Evolutionary conservation across 2,888 invertebrate species (phyloP).

Genomic region (Gryllus longicercus): DNA sequence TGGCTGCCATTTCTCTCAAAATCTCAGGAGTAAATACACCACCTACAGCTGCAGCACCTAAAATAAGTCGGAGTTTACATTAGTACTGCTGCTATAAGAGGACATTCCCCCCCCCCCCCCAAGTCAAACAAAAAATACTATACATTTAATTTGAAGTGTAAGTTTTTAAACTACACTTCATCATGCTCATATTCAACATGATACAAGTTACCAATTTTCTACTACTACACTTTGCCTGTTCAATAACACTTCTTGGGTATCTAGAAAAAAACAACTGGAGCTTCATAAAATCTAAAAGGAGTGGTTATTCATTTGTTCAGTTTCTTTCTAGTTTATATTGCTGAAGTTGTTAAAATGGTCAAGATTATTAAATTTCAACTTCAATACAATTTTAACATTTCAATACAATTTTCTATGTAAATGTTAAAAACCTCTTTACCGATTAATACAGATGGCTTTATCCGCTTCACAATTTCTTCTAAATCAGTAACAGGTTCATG

Average conservation of each 20-base stretch:
- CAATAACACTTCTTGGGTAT: too few species aligned
- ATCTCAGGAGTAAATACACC: slow-evolving; percentile 92
- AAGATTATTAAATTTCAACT: too few species aligned
- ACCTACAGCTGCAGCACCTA: slow-evolving; percentile 86
- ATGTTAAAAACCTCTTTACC: slow-evolving; percentile 51
- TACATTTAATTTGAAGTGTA: background rate
- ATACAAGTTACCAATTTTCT: too few species aligned
- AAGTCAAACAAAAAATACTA: background rate
- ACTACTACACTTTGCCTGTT: too few species aligned
- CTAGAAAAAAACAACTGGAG: too few species aligned
- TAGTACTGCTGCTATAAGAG: background rate
- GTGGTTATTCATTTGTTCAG: too few species aligned
- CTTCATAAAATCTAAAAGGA: too few species aligned
- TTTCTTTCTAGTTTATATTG: too few species aligned
- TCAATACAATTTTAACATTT: too few species aligned
- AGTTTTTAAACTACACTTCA: background rate
- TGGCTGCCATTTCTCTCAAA: slow-evolving; percentile 77
- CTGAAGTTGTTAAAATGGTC: too few species aligned
- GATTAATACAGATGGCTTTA: slow-evolving; percentile 88
- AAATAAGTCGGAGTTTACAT: slow-evolving; percentile 23
- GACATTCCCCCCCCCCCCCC: background rate
- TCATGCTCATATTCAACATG: too few species aligned
- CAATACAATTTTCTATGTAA: too few species aligned
- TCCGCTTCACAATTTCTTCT: slow-evolving; percentile 70
- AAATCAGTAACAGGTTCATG: slow-evolving; percentile 73